A percentile compares a stretch with the other conserved stretches of the same genome.
Evolutionary conservation across 2,797 vertebrate species (phyloP).

Genomic region (Phoeniculus purpureus): DNA sequence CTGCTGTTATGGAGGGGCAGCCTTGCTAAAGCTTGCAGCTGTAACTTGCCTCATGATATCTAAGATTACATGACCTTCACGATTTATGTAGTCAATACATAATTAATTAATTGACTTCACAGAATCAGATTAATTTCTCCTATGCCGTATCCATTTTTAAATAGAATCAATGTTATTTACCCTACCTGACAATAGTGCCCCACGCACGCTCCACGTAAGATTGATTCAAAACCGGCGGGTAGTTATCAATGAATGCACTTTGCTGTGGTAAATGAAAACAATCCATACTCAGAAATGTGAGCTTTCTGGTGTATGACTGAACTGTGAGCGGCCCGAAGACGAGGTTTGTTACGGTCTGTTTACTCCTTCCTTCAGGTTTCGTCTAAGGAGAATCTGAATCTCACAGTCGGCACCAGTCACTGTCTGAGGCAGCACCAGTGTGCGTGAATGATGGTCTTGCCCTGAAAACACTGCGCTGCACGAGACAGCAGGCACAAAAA

Average conservation of each 20-base stretch:
- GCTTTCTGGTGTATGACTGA: slow-evolving; percentile 44
- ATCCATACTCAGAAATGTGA: slow-evolving; percentile 56
- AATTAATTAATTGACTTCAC: slow-evolving; percentile 47
- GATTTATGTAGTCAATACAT: slow-evolving; percentile 28
- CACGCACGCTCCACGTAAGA: background rate
- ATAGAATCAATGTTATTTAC: slow-evolving; percentile 65
- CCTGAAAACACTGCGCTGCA: background rate
- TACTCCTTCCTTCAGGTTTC: background rate
- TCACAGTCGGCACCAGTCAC: background rate
- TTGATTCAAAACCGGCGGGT: slow-evolving; percentile 69
- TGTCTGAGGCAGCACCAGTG: background rate
- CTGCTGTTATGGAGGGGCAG: background rate
- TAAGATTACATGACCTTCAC: background rate
- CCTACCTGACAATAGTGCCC: slow-evolving; percentile 53
- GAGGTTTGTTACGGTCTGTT: background rate
- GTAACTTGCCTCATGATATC: slow-evolving; percentile 33
- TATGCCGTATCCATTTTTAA: slow-evolving; percentile 52
- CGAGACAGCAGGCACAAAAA: background rate
- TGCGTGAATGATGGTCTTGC: background rate
- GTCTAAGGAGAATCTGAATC: background rate
- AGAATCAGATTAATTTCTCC: slow-evolving; percentile 64
- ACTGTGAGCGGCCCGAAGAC: slow-evolving; percentile 29
- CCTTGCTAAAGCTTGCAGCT: background rate
- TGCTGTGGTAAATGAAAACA: slow-evolving; percentile 62
- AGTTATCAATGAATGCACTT: slow-evolving; percentile 71